Conservation (phyloP, 1,140 invertebrate genomes). For the Papilio polytes region DNA sequence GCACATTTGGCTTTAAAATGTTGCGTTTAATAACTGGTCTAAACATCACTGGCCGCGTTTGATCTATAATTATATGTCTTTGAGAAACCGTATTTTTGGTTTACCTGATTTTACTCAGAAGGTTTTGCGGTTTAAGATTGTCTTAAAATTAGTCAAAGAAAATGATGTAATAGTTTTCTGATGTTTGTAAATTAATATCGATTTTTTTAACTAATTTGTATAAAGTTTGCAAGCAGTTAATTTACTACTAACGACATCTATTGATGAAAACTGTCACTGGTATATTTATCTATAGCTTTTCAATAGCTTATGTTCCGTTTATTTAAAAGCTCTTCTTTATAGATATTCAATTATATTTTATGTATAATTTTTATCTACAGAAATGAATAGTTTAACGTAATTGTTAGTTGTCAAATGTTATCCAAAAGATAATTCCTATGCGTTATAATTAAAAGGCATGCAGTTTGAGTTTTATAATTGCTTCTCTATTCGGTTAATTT, state of each 20-base stretch:
- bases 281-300: background rate
- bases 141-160: background rate
- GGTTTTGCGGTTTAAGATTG: constrained; percentile 41
- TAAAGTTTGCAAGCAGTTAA: background rate
- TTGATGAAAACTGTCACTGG: background rate
- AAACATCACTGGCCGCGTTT: constrained; percentile 60
- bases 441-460: background rate
- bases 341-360: background rate
- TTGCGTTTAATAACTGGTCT: constrained; percentile 72
- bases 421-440: background rate
- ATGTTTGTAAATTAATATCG: background rate
- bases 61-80: constrained; percentile 80
- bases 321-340: no score
- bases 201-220: background rate
- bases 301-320: no score
- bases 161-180: background rate
- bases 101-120: constrained; percentile 74
- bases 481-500: background rate
- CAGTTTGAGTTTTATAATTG: constrained; percentile 11
- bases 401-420: background rate
- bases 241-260: background rate
- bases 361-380: background rate
- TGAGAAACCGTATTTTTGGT: constrained; percentile 59
- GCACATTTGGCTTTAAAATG: constrained; percentile 72
- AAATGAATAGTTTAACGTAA: background rate